These are phyloP conservation scores for Nasua narica DNA, from an alignment of 2,797 vertebrate genomes.

Conservation along the genomic window DNA sequence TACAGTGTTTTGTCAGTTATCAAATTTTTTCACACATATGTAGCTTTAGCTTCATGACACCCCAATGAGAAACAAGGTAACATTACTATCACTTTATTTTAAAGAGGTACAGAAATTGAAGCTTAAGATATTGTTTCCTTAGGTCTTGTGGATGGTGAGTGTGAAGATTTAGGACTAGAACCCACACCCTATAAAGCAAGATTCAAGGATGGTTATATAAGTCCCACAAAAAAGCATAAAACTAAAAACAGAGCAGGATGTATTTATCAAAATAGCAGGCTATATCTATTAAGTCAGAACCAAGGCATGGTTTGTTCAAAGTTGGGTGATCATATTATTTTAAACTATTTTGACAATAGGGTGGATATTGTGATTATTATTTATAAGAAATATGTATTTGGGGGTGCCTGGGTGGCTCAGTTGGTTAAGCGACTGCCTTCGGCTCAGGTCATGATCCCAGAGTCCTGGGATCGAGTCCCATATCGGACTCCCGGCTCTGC, in stretches of 20 bases:
- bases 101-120: background rate
- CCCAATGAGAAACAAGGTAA: background rate
- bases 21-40: background rate
- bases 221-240: background rate
- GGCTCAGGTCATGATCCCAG: too few relatives aligned
- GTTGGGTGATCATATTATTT: background rate
- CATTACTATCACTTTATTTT: background rate
- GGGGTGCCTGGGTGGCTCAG: too few relatives aligned
- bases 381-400: background rate
- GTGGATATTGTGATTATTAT: background rate
- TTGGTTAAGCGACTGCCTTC: too few relatives aligned
- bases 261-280: background rate
- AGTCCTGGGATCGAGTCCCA: too few relatives aligned
- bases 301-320: background rate
- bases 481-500: too few relatives aligned
- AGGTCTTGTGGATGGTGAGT: background rate
- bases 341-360: background rate
- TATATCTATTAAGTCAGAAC: background rate
- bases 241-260: background rate
- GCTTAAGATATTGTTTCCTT: background rate
- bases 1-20: background rate
- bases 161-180: background rate
- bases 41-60: background rate
- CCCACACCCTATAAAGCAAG: background rate
- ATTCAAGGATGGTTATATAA: background rate